Percentiles rank a stretch among this genome's conserved stretches.
Conservation (phyloP, 2,113 vertebrate species). For the western clawed frog (Xenopus tropicalis) region UCB_Xtro_10.0 CM004443.2:114536001-114536500, state of each 20-base stretch:
- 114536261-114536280: neutral
- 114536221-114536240: neutral
- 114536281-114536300: neutral
- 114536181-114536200: neutral
- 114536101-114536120: no score
- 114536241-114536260: neutral
- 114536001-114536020: no score
- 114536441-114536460: constrained; percentile 41
- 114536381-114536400: constrained; percentile 45
- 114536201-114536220: neutral
- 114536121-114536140: no score
- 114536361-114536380: constrained; percentile 39
- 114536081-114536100: no score
- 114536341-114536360: constrained; percentile 29
- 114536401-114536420: constrained; percentile 36
- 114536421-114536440: constrained; percentile 41
- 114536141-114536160: no score
- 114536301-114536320: neutral
- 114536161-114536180: neutral
- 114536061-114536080: no score
- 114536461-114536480: constrained; percentile 33
- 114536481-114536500: neutral
- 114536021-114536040: no score
- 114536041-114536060: no score
- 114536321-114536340: no score